phyloP scores from a whole-genome alignment of 2,113 vertebrate species.

The Sapayoa aenigma region DNA sequence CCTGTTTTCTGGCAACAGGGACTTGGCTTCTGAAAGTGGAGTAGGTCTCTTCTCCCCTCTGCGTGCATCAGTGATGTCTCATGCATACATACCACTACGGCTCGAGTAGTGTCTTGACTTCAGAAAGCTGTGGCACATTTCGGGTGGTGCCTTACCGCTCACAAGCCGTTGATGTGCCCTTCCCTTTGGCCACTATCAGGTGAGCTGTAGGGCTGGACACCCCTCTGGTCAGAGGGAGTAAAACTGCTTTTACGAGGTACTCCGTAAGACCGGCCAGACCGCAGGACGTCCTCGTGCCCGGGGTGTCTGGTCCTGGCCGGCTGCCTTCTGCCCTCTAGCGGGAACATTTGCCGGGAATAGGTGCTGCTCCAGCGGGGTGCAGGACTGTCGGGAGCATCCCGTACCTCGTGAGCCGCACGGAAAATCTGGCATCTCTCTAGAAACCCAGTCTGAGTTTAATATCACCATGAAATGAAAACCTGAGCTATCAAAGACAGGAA shows the following conservation, averaged over 20 bases:
- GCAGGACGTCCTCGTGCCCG: accelerated
- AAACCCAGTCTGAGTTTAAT: not conserved
- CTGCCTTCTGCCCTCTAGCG: not conserved
- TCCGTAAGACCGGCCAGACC: accelerated
- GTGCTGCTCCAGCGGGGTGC: not conserved
- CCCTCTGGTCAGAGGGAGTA: not conserved
- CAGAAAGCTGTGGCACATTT: not conserved
- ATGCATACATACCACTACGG: accelerated
- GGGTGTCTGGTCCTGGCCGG: not conserved
- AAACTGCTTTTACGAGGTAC: not conserved
- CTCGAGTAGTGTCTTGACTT: not conserved
- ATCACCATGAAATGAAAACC: not conserved
- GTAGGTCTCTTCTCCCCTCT: not conserved
- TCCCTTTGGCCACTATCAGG: not conserved
- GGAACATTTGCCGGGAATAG: not conserved
- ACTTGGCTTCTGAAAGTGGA: not conserved
- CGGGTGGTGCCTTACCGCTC: accelerated
- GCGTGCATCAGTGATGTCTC: not conserved
- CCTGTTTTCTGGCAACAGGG: not conserved
- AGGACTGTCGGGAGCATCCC: accelerated
- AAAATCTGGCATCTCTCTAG: not conserved
- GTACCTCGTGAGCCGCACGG: not conserved
- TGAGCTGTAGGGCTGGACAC: not conserved
- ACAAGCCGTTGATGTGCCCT: accelerated
- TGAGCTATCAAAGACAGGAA: not conserved